phyloP scores from a whole-genome alignment of 2,113 vertebrate species.

The Cephalophus harveyi region DNA sequence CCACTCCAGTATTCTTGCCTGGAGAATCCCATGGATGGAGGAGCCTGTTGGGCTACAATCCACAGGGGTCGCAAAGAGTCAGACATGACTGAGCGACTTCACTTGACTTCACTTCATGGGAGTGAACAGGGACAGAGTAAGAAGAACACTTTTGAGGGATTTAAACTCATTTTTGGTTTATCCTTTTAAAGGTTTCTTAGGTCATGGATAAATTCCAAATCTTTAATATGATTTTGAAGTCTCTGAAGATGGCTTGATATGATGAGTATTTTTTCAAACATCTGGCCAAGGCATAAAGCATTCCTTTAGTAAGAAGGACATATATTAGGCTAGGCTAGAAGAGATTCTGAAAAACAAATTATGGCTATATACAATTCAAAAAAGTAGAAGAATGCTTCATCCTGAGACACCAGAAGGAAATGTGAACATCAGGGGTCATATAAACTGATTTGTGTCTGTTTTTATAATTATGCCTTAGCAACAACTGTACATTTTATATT shows the following conservation, averaged over 20 bases:
- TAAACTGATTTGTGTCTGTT: neutral
- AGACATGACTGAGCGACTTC: rapidly evolving
- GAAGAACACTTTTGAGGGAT: neutral
- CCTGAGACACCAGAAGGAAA: neutral
- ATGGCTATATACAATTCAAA: neutral
- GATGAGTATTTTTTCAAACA: neutral
- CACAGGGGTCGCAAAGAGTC: neutral
- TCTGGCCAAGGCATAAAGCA: neutral
- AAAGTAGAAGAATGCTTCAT: neutral
- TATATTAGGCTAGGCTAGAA: neutral
- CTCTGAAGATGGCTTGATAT: neutral
- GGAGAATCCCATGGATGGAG: neutral
- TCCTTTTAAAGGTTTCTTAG: neutral
- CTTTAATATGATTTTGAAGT: neutral
- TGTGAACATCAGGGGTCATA: neutral
- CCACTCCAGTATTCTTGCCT: neutral
- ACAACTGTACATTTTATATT: neutral
- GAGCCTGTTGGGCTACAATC: neutral
- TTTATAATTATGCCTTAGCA: neutral
- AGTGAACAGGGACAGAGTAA: neutral
- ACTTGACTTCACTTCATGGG: neutral
- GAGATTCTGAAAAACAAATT: neutral
- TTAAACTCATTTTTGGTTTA: neutral
- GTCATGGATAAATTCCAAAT: neutral
- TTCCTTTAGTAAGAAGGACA: neutral